Base-by-base conservation (phyloP, 2,797 vertebrate species). In the Lycodopsis pacificus region DNA sequence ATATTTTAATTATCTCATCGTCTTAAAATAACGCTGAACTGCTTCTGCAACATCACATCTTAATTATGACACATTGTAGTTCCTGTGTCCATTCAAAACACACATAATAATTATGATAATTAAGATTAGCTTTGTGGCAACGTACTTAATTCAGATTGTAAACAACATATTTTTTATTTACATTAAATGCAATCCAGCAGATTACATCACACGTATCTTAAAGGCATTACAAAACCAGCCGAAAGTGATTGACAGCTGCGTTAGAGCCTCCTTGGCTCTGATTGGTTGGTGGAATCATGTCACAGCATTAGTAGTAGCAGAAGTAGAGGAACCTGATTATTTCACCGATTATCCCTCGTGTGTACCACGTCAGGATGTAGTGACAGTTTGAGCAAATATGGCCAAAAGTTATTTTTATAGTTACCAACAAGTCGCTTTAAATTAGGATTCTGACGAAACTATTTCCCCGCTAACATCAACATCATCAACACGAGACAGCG, bases 41-140 rank as follows among this genome's bases (percentile, higher is more conserved):
- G 71, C 66, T 78, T 81, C 62, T 44, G 32, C n/a, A 4, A 79
- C 61, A 71, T 73, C 3, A 32, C 42, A 40, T 7, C 69, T 68
- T 82, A 57, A 83, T 89, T 83, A 79, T 61, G 48, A n/a, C 62
- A 34, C 72, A 85, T 76, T 76, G 46, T 25, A 46, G 30, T 7
- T 40, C 11, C 15, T 0, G 20, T 38, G 42, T 27, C 53, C 14
- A 10, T 62, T 36, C 40, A 42, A 3, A 22, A 0, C 22, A 25
- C 30, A 32, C 30, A 5, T 32, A 5, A 32, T 32, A 32, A 5
- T 32, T 32, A 32, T 5, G 30, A 32, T 32, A 32, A 32, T 32
- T 32, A 32, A 32, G 30, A 49, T 48, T n/a, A 56, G 44, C 15
- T 25, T 5, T 22, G 34, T 15, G 25, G 4, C 12, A 4, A 27